A percentile compares a stretch with the other conserved stretches of the same genome.
Evolutionary conservation across 2,113 vertebrate species (phyloP).

Genomic region (Tragelaphus strepsiceros): DNA sequence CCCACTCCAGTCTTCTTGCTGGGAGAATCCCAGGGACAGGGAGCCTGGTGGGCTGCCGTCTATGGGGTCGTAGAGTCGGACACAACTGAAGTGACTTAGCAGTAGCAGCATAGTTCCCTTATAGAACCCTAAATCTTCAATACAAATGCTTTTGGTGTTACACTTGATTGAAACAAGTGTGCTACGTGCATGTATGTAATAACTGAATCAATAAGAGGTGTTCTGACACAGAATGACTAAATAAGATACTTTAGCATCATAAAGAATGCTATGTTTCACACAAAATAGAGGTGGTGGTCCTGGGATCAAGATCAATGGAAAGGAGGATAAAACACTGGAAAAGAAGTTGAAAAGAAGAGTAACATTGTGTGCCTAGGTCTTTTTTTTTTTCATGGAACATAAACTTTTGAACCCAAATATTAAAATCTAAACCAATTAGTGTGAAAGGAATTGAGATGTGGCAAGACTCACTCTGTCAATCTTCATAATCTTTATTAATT

Average conservation of each 20-base stretch:
- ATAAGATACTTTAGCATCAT: neutral
- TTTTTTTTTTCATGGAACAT: neutral
- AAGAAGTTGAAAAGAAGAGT: neutral
- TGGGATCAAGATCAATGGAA: neutral
- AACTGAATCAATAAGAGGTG: neutral
- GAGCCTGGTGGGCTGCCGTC: no score
- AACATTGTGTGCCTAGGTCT: neutral
- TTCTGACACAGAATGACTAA: neutral
- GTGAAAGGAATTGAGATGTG: neutral
- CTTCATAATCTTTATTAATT: constrained; percentile 11
- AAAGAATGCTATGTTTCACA: neutral
- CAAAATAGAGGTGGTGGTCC: neutral
- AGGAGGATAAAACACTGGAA: neutral
- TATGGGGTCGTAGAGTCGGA: no score
- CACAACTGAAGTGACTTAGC: no score
- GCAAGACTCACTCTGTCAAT: neutral
- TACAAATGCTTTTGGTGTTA: neutral
- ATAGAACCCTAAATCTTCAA: neutral
- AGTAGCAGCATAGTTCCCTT: no score
- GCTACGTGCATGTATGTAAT: neutral
- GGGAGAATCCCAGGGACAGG: no score
- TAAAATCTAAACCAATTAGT: constrained; percentile 1
- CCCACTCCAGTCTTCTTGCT: no score
- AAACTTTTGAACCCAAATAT: neutral
- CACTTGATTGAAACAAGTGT: neutral